These are phyloP conservation scores for Drosophila willistoni DNA, from an alignment of 1,140 invertebrate species.

Conservation along the genomic window DNA sequence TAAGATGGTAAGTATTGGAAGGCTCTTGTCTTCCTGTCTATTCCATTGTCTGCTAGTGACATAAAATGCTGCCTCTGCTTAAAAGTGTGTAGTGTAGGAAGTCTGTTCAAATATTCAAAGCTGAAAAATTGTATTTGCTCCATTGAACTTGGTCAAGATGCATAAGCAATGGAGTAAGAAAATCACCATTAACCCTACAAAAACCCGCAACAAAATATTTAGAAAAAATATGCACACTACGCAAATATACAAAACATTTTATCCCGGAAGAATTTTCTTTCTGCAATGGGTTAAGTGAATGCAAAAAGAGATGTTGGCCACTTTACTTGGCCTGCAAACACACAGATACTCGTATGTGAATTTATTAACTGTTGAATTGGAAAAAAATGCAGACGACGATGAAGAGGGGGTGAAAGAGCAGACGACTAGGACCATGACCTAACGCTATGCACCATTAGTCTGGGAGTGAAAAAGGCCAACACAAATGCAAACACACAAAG, in stretches of 20 bases:
- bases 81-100: slow-evolving; percentile 7
- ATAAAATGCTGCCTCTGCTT: slow-evolving; percentile 20
- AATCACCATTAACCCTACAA: slow-evolving; percentile 14
- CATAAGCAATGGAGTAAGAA: neutral
- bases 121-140: slow-evolving; percentile 15
- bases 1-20: neutral
- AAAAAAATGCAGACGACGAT: slow-evolving; percentile 27
- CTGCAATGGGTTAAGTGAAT: neutral
- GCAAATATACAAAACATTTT: neutral
- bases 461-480: slow-evolving; percentile 13
- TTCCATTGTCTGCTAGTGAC: neutral
- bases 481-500: slow-evolving; percentile 32
- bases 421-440: neutral
- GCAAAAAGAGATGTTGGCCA: neutral
- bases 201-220: neutral
- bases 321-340: slow-evolving; percentile 22
- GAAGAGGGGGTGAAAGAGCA: neutral
- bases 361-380: slow-evolving; percentile 42
- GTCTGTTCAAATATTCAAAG: slow-evolving; percentile 11
- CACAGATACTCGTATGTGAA: slow-evolving; percentile 21
- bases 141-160: slow-evolving; percentile 25
- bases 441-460: slow-evolving; percentile 29
- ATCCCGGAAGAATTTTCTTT: neutral
- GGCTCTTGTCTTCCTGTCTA: neutral
- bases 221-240: neutral